Evolutionary conservation across 2,797 vertebrate genomes (phyloP).

Genomic region (Crocodylus rhombifer): DNA sequence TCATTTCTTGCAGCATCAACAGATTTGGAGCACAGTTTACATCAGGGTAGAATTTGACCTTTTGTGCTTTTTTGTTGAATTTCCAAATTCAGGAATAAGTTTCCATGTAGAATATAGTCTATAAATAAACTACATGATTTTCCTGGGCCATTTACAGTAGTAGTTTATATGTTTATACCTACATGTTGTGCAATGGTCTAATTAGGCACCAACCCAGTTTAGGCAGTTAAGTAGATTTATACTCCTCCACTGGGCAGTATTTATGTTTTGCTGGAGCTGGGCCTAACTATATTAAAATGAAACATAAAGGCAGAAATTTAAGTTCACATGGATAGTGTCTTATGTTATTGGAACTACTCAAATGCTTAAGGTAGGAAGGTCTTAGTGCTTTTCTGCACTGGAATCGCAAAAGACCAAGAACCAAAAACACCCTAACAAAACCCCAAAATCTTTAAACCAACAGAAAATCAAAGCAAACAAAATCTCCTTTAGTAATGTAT

Average conservation of each 20-base stretch:
- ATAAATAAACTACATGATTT: background rate
- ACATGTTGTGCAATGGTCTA: background rate
- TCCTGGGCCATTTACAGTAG: background rate
- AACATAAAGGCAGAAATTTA: background rate
- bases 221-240: background rate
- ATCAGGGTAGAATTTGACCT: background rate
- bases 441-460: too few species aligned
- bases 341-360: background rate
- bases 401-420: background rate
- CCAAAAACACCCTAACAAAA: too few species aligned
- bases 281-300: background rate
- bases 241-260: background rate
- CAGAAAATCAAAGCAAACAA: too few species aligned
- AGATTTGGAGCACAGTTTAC: background rate
- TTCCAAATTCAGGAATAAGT: background rate
- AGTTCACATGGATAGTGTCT: background rate
- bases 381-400: background rate
- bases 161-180: background rate
- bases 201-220: background rate
- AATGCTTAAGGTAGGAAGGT: background rate
- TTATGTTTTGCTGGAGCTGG: background rate
- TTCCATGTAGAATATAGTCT: background rate
- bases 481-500: background rate
- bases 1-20: background rate
- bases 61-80: background rate